Evolutionary conservation across 2,113 vertebrate genomes (phyloP).

Genomic region (Meriones unguiculatus): DNA sequence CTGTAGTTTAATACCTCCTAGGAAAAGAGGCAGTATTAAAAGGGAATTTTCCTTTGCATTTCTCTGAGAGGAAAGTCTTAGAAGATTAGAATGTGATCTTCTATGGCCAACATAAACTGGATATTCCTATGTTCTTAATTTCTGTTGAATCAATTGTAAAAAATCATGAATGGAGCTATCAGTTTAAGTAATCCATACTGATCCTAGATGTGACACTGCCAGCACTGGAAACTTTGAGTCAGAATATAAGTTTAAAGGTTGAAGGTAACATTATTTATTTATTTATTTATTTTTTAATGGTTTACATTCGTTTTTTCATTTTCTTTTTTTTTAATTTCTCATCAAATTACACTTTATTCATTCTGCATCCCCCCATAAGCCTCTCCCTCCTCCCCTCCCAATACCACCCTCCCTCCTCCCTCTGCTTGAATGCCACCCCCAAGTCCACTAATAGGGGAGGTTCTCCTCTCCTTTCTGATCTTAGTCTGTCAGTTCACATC

Average conservation of each 20-base stretch:
- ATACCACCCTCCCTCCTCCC: too few species aligned
- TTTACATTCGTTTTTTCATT: too few species aligned
- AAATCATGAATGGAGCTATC: neutral
- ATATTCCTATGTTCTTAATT: neutral
- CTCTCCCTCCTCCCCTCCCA: too few species aligned
- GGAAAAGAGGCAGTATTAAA: neutral
- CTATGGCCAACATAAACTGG: neutral
- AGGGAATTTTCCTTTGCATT: neutral
- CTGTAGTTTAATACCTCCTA: neutral
- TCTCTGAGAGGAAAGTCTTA: neutral
- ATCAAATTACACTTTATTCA: too few species aligned
- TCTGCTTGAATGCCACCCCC: too few species aligned
- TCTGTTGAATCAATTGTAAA: neutral
- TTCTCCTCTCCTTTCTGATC: too few species aligned
- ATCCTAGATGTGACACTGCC: neutral
- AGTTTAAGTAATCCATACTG: neutral
- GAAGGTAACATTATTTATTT: neutral
- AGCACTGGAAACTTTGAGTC: neutral
- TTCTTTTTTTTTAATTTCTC: too few species aligned
- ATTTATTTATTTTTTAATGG: too few species aligned
- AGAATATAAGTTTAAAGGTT: neutral
- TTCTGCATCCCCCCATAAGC: too few species aligned
- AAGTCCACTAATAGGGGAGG: too few species aligned
- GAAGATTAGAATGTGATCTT: neutral
- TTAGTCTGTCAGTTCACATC: too few species aligned